A percentile compares a stretch with the other conserved stretches of the same genome.
Conservation (phyloP, 2,797 vertebrate species). For the Artibeus jamaicensis region DNA sequence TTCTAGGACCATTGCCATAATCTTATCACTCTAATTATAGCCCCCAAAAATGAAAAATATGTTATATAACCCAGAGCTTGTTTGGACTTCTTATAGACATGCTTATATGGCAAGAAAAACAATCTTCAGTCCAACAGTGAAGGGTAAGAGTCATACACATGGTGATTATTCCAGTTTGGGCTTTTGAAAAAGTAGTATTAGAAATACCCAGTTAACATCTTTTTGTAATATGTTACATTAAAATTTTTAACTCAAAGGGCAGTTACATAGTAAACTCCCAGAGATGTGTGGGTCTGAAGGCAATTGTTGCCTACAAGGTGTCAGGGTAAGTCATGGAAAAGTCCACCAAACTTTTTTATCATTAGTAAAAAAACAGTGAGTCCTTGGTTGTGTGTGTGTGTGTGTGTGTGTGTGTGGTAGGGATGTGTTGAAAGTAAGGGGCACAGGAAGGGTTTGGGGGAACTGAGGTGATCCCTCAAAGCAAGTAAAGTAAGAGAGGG, state of each 20-base stretch:
- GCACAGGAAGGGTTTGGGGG: not conserved
- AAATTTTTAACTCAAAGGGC: not conserved
- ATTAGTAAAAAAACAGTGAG: not conserved
- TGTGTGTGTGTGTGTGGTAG: not conserved
- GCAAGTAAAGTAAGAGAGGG: not conserved
- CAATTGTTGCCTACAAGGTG: not conserved
- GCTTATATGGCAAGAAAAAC: constrained; percentile 80
- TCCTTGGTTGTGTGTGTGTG: not conserved
- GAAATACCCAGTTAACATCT: constrained; percentile 13
- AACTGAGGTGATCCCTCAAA: not conserved
- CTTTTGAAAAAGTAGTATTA: not conserved
- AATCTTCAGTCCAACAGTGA: constrained; percentile 64
- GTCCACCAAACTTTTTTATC: not conserved
- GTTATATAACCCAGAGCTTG: constrained; percentile 89
- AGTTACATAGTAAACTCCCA: not conserved
- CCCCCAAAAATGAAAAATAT: constrained; percentile 88
- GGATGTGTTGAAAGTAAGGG: not conserved
- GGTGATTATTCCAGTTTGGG: not conserved
- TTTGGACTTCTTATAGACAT: constrained; percentile 84
- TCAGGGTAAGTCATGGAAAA: not conserved
- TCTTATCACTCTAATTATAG: constrained; percentile 91
- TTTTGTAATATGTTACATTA: not conserved
- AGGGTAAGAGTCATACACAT: constrained; percentile 69
- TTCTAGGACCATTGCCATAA: constrained; percentile 89
- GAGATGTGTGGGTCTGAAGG: not conserved